Percentiles rank a stretch among this genome's conserved stretches.
Conservation (phyloP, 2,888 invertebrate genomes). For the Agonopterix alstromeriana region DNA sequence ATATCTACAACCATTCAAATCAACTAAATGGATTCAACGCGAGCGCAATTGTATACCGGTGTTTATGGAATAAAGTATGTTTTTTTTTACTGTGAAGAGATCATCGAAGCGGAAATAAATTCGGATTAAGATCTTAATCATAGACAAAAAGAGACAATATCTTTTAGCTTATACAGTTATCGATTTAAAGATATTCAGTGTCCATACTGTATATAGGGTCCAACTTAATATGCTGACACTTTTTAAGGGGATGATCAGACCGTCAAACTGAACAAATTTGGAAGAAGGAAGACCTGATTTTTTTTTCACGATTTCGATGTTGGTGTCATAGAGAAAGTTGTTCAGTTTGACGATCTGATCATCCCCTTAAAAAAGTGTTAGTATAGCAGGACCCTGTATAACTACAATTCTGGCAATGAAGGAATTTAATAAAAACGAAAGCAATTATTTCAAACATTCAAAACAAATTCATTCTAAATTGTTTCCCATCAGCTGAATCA, state of each 20-base stretch:
- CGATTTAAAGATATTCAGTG: not conserved
- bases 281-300: no score
- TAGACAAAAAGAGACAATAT: not conserved
- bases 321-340: no score
- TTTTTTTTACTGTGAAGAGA: slow-evolving; percentile 15
- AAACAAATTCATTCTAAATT: not conserved
- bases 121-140: slow-evolving; percentile 24
- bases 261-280: no score
- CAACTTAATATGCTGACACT: no score
- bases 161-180: not conserved
- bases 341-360: no score
- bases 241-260: no score
- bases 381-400: no score
- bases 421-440: not conserved
- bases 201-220: no score
- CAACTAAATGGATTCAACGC: slow-evolving; percentile 46
- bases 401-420: no score
- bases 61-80: slow-evolving; percentile 29
- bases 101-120: slow-evolving; percentile 34
- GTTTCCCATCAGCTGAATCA: not conserved
- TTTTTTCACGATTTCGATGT: no score
- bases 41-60: slow-evolving; percentile 36
- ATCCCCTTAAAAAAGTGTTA: no score
- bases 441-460: not conserved
- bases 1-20: slow-evolving; percentile 51